Evolutionary conservation across 2,888 invertebrate species (phyloP).

Genomic region (Drosophila prostipennis): DNA sequence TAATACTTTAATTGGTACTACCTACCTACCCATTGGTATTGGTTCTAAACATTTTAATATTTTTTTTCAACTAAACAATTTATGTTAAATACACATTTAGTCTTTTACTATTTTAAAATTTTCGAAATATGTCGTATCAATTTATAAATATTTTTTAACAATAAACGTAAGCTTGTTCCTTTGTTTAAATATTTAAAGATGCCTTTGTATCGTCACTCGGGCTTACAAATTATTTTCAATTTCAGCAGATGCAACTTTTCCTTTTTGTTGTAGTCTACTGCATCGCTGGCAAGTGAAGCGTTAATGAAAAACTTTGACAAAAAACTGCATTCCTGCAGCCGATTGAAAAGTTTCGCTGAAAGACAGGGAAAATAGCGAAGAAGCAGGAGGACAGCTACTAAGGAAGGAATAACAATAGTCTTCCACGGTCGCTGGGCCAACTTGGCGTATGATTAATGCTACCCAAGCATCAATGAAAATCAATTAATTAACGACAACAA

Average conservation of each 20-base stretch:
- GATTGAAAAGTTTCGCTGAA: constrained; percentile 8
- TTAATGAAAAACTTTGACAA: constrained; percentile 42
- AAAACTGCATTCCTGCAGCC: constrained; percentile 20
- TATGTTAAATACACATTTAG: too few relatives aligned
- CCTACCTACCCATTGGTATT: too few relatives aligned
- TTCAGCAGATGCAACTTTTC: constrained; percentile 31
- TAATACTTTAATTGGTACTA: too few relatives aligned
- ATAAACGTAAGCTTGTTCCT: too few relatives aligned
- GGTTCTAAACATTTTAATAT: too few relatives aligned
- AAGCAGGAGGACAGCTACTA: not conserved
- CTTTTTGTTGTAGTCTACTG: constrained; percentile 1
- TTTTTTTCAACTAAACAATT: too few relatives aligned
- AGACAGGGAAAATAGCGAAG: constrained; percentile 5
- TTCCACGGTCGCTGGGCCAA: constrained; percentile 24
- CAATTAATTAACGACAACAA: constrained; percentile 65
- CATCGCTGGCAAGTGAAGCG: constrained; percentile 29
- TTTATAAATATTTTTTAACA: too few relatives aligned
- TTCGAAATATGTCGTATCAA: too few relatives aligned
- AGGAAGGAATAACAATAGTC: constrained; percentile 29
- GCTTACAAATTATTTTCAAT: constrained; percentile 1
- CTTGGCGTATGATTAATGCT: constrained; percentile 68
- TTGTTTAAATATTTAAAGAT: not conserved
- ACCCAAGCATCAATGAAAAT: constrained; percentile 51
- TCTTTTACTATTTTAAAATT: too few relatives aligned
- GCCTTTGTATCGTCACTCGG: not conserved